Base-by-base conservation (phyloP, 2,888 invertebrate genomes). In the Drymonia ruficornis region DNA sequence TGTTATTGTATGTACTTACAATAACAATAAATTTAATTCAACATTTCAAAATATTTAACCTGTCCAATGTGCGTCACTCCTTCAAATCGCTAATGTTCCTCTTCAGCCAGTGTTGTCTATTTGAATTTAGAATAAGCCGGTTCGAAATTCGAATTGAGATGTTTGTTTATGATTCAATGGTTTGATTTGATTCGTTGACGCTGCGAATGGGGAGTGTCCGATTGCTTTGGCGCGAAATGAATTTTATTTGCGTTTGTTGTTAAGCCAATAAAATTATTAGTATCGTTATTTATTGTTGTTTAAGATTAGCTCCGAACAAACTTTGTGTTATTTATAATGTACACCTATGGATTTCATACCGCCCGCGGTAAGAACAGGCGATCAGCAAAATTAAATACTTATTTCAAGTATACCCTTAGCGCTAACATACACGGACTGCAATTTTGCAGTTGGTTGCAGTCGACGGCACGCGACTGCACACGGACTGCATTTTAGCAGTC, bases 51-150 rank as follows among this genome's bases (percentile, higher is more conserved):
- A 42, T 42, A 42, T 19, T 42, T 42, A 5, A 12, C 11, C 1
- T 0, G 19, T 29, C 15, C 44, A 60, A 31, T 72, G 62, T 58
- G 13, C 63, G 56, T 3, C 16, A 47, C 34, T 7, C 57, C 45
- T 49, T 47, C n/a, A 51, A 60, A 56, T 52, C 48, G 50, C 59
- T 58, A 63, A 58, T 67, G 74, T 74, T 53, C 38, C 72, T 56
- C 76, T 73, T 61, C 66, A 81, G 78, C 73, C 78, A 73, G 74
- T 70, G 82, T 83, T 85, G 86, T 86, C 86, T 85, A 87, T 89
- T 89, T 81, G 83, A 84, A 84, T 89, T 87, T 82, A 69, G 80
- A 88, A 87, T 86, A 83, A 82, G 85, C 87, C 81, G 67, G 81
- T 77, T 87, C 80, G 79, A 83, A 86, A 86, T 84, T 86, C 79